Conservation (phyloP, 2,797 vertebrate genomes). For the Gastrophryne carolinensis region DNA sequence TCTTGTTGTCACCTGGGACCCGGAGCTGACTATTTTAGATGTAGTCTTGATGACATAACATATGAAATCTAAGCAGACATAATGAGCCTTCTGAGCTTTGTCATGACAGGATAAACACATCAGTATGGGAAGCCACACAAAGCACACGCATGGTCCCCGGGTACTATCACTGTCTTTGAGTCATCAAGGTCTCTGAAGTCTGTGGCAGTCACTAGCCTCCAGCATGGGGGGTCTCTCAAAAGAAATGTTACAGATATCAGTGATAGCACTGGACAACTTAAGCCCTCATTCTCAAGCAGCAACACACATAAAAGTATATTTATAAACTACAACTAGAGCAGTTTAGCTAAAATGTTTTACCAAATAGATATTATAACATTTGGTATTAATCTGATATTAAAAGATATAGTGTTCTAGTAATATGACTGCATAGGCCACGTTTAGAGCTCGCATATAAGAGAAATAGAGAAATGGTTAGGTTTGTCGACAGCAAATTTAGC, state of each 20-base stretch:
- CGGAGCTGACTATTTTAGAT: conserved; percentile 11
- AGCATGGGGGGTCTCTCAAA: conserved; percentile 6
- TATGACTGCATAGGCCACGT: too few relatives aligned
- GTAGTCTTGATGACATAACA: conserved; percentile 18
- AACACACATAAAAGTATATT: too few relatives aligned
- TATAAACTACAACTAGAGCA: too few relatives aligned
- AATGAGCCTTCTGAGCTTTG: conserved; percentile 27
- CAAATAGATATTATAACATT: too few relatives aligned
- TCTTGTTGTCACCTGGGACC: conserved; percentile 31
- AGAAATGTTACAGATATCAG: conserved; percentile 17
- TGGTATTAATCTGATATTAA: too few relatives aligned
- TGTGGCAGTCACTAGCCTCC: background rate
- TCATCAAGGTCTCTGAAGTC: conserved; percentile 10
- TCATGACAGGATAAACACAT: conserved; percentile 45
- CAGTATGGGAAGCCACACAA: conserved; percentile 42
- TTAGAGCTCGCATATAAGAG: too few relatives aligned
- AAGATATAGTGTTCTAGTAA: too few relatives aligned
- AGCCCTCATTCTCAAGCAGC: too few relatives aligned
- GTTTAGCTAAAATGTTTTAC: too few relatives aligned
- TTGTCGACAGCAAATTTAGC: too few relatives aligned
- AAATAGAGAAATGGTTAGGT: too few relatives aligned
- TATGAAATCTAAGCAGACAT: conserved; percentile 27
- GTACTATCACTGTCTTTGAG: conserved; percentile 20
- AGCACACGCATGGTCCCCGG: conserved; percentile 2
- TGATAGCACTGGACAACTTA: background rate